phyloP scores from a whole-genome alignment of 1,140 invertebrate species.

The Plodia interpunctella region DNA sequence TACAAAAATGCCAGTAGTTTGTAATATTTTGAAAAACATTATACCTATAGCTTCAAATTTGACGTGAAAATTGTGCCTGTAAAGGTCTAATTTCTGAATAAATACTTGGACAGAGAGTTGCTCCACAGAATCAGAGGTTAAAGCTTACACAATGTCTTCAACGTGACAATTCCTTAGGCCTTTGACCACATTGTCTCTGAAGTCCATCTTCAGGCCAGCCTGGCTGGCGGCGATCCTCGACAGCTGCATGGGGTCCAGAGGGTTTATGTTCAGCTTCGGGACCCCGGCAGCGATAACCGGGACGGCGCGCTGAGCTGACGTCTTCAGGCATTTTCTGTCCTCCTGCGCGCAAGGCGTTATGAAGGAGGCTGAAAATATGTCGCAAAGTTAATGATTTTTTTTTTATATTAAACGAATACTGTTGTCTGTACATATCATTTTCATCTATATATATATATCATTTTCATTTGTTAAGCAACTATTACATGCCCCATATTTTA shows the following conservation, averaged over 20 bases:
- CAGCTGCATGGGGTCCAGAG: conserved; percentile 48
- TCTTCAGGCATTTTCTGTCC: conserved; percentile 39
- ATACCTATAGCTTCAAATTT: too few relatives aligned
- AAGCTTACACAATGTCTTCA: conserved; percentile 10
- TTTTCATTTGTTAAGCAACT: too few relatives aligned
- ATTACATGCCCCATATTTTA: too few relatives aligned
- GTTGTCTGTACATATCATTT: too few relatives aligned
- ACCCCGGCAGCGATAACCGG: conserved; percentile 36
- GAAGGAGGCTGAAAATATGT: conserved; percentile 33
- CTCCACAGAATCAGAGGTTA: neutral
- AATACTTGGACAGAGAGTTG: too few relatives aligned
- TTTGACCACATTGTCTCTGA: conserved; percentile 43
- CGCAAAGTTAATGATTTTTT: too few relatives aligned
- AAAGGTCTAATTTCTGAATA: too few relatives aligned
- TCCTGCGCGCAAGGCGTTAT: conserved; percentile 47
- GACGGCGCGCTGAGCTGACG: conserved; percentile 37
- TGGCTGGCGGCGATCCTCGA: conserved; percentile 37
- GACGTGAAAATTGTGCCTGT: too few relatives aligned
- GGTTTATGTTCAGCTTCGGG: conserved; percentile 42
- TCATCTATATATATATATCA: too few relatives aligned
- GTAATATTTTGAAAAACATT: too few relatives aligned
- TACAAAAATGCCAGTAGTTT: too few relatives aligned
- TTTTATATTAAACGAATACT: too few relatives aligned
- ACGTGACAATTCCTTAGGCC: conserved; percentile 45
- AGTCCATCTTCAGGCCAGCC: conserved; percentile 37